Percentiles rank a stretch among this genome's conserved stretches.
These are phyloP conservation scores for Pecten maximus DNA, from an alignment of 2,888 invertebrate genomes.

Conservation along the genomic window DNA sequence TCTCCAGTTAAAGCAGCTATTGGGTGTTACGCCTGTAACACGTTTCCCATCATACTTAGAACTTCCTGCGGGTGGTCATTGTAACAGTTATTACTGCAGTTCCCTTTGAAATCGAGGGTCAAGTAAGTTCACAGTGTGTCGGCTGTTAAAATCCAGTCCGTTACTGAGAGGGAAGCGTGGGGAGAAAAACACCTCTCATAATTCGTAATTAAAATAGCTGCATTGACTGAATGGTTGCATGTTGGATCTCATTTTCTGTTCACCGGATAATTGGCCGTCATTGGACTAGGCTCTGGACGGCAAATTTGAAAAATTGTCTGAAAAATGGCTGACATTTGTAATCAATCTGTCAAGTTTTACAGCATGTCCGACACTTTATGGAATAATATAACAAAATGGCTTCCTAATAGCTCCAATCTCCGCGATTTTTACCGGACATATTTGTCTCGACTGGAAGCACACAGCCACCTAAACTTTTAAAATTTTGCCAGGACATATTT, in stretches of 20 bases:
- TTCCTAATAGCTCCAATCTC: constrained; percentile 25
- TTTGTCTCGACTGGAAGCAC: neutral
- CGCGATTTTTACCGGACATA: neutral
- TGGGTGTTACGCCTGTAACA: neutral
- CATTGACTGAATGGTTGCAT: neutral
- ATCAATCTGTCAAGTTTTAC: constrained; percentile 1
- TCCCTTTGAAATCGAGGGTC: constrained; percentile 18
- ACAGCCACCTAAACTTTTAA: neutral
- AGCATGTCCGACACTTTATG: neutral
- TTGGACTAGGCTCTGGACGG: neutral
- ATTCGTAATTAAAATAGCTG: constrained; percentile 17
- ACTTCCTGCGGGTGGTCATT: constrained; percentile 30
- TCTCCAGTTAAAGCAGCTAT: neutral
- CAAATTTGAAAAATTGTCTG: constrained; percentile 31
- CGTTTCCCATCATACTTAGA: constrained; percentile 24
- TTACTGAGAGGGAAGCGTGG: neutral
- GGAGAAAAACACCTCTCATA: neutral
- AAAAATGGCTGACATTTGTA: constrained; percentile 28
- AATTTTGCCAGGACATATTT: neutral
- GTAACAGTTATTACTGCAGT: neutral
- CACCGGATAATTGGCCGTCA: neutral
- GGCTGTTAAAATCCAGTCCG: neutral
- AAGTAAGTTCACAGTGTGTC: neutral
- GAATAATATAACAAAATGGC: constrained; percentile 18
- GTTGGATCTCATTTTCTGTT: neutral